Evolutionary conservation across 1,140 invertebrate species (phyloP).

Genomic region (Zaprionus vittiger): DNA sequence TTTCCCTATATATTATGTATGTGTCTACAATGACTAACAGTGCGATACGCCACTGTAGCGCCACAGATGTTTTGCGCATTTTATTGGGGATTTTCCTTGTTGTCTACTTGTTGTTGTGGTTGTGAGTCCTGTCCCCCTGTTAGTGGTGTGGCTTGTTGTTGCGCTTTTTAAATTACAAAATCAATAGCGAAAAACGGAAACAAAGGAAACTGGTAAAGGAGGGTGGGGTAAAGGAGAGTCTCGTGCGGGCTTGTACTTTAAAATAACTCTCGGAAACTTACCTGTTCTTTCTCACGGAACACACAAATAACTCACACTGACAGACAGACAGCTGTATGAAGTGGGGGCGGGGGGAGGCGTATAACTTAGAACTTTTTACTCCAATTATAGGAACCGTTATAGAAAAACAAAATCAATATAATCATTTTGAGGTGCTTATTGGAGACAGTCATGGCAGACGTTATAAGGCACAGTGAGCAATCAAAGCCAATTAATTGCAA

Average conservation of each 20-base stretch:
- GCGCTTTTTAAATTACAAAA: conserved; percentile 50
- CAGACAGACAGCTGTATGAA: conserved; percentile 37
- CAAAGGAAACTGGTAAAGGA: background rate
- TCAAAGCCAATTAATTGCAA: conserved; percentile 10
- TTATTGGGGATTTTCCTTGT: conserved; percentile 48
- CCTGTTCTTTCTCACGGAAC: conserved; percentile 33
- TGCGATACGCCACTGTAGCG: conserved; percentile 39
- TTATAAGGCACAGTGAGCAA: conserved; percentile 47
- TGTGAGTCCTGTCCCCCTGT: conserved; percentile 13
- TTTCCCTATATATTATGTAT: background rate
- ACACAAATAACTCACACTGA: conserved; percentile 13
- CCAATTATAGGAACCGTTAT: conserved; percentile 84
- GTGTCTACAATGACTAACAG: background rate
- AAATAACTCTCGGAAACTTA: conserved; percentile 39
- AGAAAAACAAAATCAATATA: conserved; percentile 84
- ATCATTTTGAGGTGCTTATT: conserved; percentile 83
- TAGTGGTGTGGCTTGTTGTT: conserved; percentile 23
- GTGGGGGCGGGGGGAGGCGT: conserved; percentile 9
- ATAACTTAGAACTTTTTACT: conserved; percentile 79
- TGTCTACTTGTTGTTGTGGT: conserved; percentile 44
- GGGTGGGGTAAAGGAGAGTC: background rate
- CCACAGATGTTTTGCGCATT: conserved; percentile 62
- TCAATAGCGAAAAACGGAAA: conserved; percentile 48
- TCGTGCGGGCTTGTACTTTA: background rate
- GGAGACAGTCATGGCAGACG: conserved; percentile 72